These are phyloP conservation scores for Heliconius ismenius DNA, from an alignment of 2,888 invertebrate species.

Conservation along the genomic window DNA sequence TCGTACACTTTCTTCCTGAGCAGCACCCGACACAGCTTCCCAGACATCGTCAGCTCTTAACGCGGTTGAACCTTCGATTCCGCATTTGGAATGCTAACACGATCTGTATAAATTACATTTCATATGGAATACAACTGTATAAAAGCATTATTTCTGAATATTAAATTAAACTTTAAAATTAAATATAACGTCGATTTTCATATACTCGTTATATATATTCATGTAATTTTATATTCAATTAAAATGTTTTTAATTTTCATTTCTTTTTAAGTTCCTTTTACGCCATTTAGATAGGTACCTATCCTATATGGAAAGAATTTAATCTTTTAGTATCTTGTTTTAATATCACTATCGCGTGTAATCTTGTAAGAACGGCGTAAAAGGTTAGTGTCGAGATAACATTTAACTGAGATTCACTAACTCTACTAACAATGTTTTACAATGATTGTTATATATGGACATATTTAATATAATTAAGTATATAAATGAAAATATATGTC, in stretches of 20 bases:
- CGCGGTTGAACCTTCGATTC: constrained; percentile 48
- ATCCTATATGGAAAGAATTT: not conserved
- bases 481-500: no score
- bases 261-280: not conserved
- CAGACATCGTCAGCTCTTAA: constrained; percentile 64
- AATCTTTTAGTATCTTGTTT: constrained; percentile 8
- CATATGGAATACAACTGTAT: no score
- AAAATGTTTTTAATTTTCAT: not conserved
- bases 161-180: no score
- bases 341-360: constrained; percentile 2
- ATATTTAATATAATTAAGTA: no score
- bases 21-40: constrained; percentile 55
- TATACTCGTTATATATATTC: no score
- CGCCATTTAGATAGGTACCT: not conserved
- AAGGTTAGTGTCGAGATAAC: constrained; percentile 21
- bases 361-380: constrained; percentile 14
- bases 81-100: constrained; percentile 49
- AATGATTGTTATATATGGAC: not conserved
- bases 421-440: not conserved
- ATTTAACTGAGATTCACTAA: constrained; percentile 21
- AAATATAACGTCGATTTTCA: no score
- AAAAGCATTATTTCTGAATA: no score
- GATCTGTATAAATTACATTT: constrained; percentile 31
- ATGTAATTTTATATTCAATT: not conserved
- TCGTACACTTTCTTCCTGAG: constrained; percentile 56